Evolutionary conservation across 2,113 vertebrate species (phyloP).

Genomic region (Chaetodon trifascialis): DNA sequence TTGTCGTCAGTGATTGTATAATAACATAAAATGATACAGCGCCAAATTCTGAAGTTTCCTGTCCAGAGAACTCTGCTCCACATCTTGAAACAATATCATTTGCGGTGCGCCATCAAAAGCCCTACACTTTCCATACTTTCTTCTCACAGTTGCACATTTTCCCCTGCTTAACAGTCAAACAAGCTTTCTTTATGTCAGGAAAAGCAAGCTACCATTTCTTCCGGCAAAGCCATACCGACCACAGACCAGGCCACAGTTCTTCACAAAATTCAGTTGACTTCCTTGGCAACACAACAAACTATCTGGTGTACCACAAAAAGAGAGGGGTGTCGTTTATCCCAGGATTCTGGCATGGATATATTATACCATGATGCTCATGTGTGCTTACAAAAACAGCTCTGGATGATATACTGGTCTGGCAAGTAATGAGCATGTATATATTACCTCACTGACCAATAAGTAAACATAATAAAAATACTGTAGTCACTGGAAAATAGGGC

Average conservation of each 20-base stretch:
- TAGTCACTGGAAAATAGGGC: conserved; percentile 61
- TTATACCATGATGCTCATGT: conserved; percentile 56
- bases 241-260: conserved; percentile 71
- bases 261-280: conserved; percentile 81
- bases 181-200: conserved; percentile 72
- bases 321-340: conserved; percentile 70
- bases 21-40: conserved; percentile 68
- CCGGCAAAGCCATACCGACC: conserved; percentile 73
- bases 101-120: conserved; percentile 78
- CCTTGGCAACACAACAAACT: conserved; percentile 78
- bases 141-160: conserved; percentile 73
- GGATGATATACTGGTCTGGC: conserved; percentile 50
- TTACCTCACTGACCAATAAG: conserved; percentile 73
- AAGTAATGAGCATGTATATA: conserved; percentile 66
- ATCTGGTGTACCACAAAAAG: conserved; percentile 68
- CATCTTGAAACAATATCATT: conserved; percentile 83
- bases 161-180: conserved; percentile 68
- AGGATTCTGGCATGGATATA: conserved; percentile 58
- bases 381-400: conserved; percentile 65
- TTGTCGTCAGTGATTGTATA: conserved; percentile 57
- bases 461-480: conserved; percentile 59
- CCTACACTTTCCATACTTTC: conserved; percentile 78
- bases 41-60: conserved; percentile 73
- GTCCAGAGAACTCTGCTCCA: conserved; percentile 63
- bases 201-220: conserved; percentile 73